Base-by-base conservation (phyloP, 2,888 invertebrate species). In the Lapara coniferarum region DNA sequence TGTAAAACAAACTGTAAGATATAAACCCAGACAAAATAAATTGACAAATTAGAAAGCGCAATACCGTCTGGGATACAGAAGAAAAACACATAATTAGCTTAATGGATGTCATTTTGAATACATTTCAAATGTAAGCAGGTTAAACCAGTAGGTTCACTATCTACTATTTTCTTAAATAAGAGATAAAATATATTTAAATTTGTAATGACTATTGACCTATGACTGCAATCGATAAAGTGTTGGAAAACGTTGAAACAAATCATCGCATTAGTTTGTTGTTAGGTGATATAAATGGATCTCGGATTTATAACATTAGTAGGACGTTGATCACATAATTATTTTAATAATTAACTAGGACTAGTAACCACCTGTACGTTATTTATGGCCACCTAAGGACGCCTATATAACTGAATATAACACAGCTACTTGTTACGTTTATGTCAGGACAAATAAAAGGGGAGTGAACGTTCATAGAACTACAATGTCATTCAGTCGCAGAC, bases 181-280 rank as follows among this genome's bases (percentile, higher is more conserved):
- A 77, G 72, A 81, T 81, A 78, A 81, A 80, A 76, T 75, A 77
- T 75, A 81, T 79, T 80, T 76, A 80, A 81, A 81, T 78, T 79
- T 71, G 73, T 76, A 77, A 77, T 81, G 75, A 79, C 79, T 77
- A 79, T 78, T 80, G 78, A 81, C 80, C 81, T 82, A 76, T 78
- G 81, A 78, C 81, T 76, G 76, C 76, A 75, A 74, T 75, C 75
- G 73, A 77, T 79, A 78, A 68, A 63, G 53, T 68, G 72, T 73
- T 71, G 74, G 72, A 74, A 69, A 72, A 73, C 69, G 25, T 70
- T 71, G 72, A 72, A 68, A 76, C 78, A 74, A 76, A 75, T 75
- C 73, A 75, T 68, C 52, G 68, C 66, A 69, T 73, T 55, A 56
- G 55, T 52, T 55, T 55, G n/a, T 25, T 66, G 14, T 16, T 56